phyloP scores from a whole-genome alignment of 1,140 invertebrate species.

The Neotoxoptera formosana region DNA sequence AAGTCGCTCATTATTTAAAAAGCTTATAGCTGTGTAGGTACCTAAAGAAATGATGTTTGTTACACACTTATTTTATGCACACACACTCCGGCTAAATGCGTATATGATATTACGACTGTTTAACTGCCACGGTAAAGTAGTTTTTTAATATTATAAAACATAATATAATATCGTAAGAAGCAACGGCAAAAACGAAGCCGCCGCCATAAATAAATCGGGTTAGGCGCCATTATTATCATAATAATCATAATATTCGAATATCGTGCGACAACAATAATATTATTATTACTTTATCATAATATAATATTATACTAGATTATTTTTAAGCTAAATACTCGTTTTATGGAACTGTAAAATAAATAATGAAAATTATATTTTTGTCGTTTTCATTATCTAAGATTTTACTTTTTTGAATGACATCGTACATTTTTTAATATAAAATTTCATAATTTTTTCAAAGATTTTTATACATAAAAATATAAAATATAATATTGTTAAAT shows the following conservation, averaged over 20 bases:
- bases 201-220: neutral
- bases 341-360: neutral
- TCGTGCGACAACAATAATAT: neutral
- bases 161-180: neutral
- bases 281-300: neutral
- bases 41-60: too few relatives aligned
- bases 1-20: neutral
- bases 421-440: neutral
- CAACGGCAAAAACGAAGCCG: neutral
- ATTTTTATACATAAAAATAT: too few relatives aligned
- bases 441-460: neutral
- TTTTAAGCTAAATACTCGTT: neutral
- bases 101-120: neutral
- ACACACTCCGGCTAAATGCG: neutral
- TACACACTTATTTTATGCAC: neutral
- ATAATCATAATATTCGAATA: neutral
- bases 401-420: neutral
- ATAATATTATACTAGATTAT: neutral
- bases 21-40: too few relatives aligned
- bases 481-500: too few relatives aligned
- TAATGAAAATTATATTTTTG: neutral
- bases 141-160: neutral
- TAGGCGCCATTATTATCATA: neutral
- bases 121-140: neutral
- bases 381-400: neutral